Conservation (phyloP, 1,140 invertebrate species). For the Hormaphis cornu region DNA sequence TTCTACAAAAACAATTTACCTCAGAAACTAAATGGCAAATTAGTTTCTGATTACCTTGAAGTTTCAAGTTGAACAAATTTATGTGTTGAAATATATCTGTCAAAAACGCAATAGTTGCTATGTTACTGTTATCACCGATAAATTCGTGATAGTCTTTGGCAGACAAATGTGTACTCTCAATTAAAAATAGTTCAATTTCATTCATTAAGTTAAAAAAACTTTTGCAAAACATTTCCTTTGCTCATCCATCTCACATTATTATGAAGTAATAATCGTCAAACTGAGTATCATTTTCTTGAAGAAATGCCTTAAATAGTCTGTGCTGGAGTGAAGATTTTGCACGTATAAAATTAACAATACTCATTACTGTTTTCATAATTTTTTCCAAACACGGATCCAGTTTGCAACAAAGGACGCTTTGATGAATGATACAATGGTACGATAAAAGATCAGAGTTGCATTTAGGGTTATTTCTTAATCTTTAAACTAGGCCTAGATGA, state of each 20-base stretch:
- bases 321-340: background rate
- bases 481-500: background rate
- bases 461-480: background rate
- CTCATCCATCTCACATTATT: background rate
- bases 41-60: background rate
- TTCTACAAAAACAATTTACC: constrained; percentile 1
- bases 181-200: background rate
- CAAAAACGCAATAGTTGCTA: constrained; percentile 6
- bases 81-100: constrained; percentile 1
- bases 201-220: background rate
- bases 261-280: background rate
- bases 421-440: constrained; percentile 4
- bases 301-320: background rate
- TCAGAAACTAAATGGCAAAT: background rate
- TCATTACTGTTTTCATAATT: constrained; percentile 7
- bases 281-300: background rate
- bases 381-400: background rate
- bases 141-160: background rate
- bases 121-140: background rate
- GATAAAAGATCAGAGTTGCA: constrained; percentile 11
- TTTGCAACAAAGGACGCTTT: background rate
- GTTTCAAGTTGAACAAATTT: constrained; percentile 45
- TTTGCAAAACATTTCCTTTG: background rate
- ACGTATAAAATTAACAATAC: constrained; percentile 7
- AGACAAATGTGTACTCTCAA: background rate